Base-by-base conservation (phyloP, 2,888 invertebrate species). In the Drosophila maculinotata region DNA sequence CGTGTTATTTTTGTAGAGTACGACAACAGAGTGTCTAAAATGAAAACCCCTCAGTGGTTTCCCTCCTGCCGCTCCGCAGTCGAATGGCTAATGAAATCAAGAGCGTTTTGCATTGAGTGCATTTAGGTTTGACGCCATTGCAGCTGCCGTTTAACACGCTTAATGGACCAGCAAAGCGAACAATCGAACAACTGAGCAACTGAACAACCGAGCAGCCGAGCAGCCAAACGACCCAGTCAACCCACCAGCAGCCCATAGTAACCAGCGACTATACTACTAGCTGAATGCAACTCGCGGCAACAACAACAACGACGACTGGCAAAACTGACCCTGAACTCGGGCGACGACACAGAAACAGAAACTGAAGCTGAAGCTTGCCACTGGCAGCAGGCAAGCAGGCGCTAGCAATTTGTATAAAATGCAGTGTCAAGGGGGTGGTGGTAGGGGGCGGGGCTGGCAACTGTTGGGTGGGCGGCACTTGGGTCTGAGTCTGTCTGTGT, bases 301-400 rank as follows among this genome's bases (percentile, higher is more conserved):
- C 51, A 31, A 38, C 47, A 25, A 31, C 38, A 56, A 23, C 51
- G 48, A 23, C 56, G 45, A 26, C 41, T 41, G 36, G 56, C 49
- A 28, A 59, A 12, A 38, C 47, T 78, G 83, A 75, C 83, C 78
- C 76, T 84, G 83, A 84, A 87, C 82, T 73, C 87, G 87, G 75
- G 51, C 83, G 60, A 76, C 81, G 87, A 87, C 83, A 77, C 77
- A 87, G 77, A 45, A 45, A 45, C 17, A 20, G 30, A 71, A 76
- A 59, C 42, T 36, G 33, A 44, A 38, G 60, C 63, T 68, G 35
- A 49, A 57, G 54, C 77, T 63, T 71, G 71, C 66, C 57, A 54
- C 64, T 78, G 47, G n/a, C n/a, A n/a, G n/a, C n/a, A n/a, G n/a
- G n/a, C n/a, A n/a, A n/a, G n/a, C n/a, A n/a, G n/a, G n/a, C n/a